Evolutionary conservation across 2,888 invertebrate genomes (phyloP), one percentile per base, ranked within the genome.

Genomic region (Drosophila monieri): DNA sequence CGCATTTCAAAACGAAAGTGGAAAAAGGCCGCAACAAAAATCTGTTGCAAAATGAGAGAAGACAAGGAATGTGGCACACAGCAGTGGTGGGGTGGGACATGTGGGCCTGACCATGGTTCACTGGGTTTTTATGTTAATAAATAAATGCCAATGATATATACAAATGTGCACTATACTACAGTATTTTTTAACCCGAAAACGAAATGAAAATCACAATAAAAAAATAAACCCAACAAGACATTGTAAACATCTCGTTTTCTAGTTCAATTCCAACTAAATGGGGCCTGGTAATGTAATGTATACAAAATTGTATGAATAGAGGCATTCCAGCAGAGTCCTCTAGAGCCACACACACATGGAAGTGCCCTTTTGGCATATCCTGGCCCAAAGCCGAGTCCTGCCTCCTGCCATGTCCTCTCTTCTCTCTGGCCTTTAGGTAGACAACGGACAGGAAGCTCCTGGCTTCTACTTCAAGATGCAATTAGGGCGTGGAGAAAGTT

Each of bases 71-170:
- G 81, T 79, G 74, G 83, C 59, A 59, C 59, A 68, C 47, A 57
- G 39, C 41, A 35, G 43, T 32, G 43, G 21, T n/a, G n/a, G 21
- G 12, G 9, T 23, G 25, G 25, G 43, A 27, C 27, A 43, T n/a
- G 27, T 25, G 15, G 32, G 49, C 49, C 41, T 44, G 62, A 37
- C 49, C 85, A 85, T 85, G 83, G 88, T 80, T 89, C 89, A 89
- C 80, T 88, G 88, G 76, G 75, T 89, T 87, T 89, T 80, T 85
- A 81, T 89, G 89, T 80, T 89, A 89, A 89, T 88, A 79, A 83
- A 78, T 76, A 85, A 85, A 85, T 85, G 73, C 71, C 70, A 70
- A 61, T 67, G 66, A 64, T 67, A 61, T 52, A 62, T 32, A 61
- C 37, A 10, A 39, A 53, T 46, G 39, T 52, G 41, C 18, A 67